Percentiles rank a stretch among this genome's conserved stretches.
These are phyloP conservation scores for Fragum whitleyi DNA, from an alignment of 2,888 invertebrate genomes.

Conservation along the genomic window DNA sequence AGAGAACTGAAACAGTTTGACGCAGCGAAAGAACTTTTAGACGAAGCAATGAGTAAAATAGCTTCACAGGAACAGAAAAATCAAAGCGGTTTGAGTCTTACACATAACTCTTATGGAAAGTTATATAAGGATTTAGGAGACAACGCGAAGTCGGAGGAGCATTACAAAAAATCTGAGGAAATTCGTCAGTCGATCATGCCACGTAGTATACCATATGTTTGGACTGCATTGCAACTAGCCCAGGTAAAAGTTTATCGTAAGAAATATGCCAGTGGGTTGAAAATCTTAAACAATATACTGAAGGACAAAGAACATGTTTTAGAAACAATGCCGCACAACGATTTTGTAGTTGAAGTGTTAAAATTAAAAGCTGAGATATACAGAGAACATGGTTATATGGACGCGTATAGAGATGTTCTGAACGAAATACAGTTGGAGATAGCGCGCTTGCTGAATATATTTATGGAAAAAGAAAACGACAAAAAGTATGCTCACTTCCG, in stretches of 20 bases:
- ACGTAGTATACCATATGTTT: constrained; percentile 23
- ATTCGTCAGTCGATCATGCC: constrained; percentile 44
- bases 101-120: constrained; percentile 46
- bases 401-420: not conserved
- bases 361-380: constrained; percentile 20
- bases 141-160: constrained; percentile 30
- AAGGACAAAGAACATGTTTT: constrained; percentile 9
- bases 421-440: constrained; percentile 22
- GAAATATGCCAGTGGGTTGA: constrained; percentile 1
- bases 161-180: constrained; percentile 50
- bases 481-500: constrained; percentile 1
- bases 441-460: constrained; percentile 15
- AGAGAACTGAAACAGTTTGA: constrained; percentile 30
- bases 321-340: constrained; percentile 31
- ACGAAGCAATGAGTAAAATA: constrained; percentile 48
- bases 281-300: constrained; percentile 9
- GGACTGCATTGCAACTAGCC: constrained; percentile 30
- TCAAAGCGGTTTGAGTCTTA: constrained; percentile 15
- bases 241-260: not conserved
- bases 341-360: constrained; percentile 27
- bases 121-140: constrained; percentile 30
- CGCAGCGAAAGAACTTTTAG: constrained; percentile 38
- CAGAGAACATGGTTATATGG: not conserved
- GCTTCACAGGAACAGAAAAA: constrained; percentile 17
- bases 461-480: constrained; percentile 22